Evolutionary conservation across 2,797 vertebrate genomes (phyloP), one percentile per base, ranked within the genome.

Genomic region (Emydoidea blandingii): DNA sequence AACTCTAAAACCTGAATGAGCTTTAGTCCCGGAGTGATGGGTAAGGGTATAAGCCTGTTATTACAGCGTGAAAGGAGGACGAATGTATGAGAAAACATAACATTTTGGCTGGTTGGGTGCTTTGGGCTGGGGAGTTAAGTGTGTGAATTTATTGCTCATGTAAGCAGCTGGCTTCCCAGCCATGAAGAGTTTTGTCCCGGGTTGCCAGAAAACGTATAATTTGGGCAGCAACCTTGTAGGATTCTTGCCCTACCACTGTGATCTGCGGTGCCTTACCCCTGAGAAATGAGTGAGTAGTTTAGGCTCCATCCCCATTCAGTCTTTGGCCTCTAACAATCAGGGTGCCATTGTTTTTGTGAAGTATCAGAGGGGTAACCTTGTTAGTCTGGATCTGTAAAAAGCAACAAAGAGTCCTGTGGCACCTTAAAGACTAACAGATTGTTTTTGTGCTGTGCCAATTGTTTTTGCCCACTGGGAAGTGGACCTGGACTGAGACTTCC

Each of bases 41-140:
- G 52, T 34, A 87, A 81, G 79, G 83, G 31, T 94, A 83, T 88
- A 85, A 86, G 68, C 89, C 29, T 65, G 1, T 83, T 87, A 7
- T 21, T 25, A 29, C 41, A 79, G 0, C 10, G 44, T 85, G 79
- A 88, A 85, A 81, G 44, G 50, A 49, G 12, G 44, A 68, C 79
- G 92, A 91, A 59, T 27, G 78, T 3, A 68, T 74, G 85, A 59
- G 81, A 52, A 0, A 15, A 68, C 82, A 83, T 49, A 37, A 1
- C 52, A 41, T 49, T 41, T 87, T 65, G 74, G 80, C 78, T 31
- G 87, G 57, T 52, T 92, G 65, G 12, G 44, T 87, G 83, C 59
- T n/a, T 78, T 88, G 89, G 34, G 65, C 94, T 96, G 41, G 53
- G 82, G 87, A 92, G 57, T 53, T 74, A 92, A 81, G n/a, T 25